These are phyloP conservation scores for Kryptolebias ocellatus DNA, from an alignment of 2,797 vertebrate genomes.

Conservation along the genomic window DNA sequence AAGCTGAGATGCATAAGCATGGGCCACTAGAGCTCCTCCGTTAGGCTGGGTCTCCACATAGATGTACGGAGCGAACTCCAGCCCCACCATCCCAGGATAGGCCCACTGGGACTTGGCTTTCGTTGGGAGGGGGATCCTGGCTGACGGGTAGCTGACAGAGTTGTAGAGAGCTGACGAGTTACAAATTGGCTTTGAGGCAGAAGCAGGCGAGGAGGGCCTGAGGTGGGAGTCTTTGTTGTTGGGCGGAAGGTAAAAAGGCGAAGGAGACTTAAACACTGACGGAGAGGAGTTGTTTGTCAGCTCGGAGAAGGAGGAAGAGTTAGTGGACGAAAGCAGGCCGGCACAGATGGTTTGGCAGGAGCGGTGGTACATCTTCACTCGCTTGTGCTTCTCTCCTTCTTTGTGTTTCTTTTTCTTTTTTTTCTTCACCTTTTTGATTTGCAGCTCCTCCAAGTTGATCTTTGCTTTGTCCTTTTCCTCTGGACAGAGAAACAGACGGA, in stretches of 20 bases:
- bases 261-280: constrained; percentile 81
- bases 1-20: constrained; percentile 93
- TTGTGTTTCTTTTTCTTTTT: constrained; percentile 99
- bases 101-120: constrained; percentile 34
- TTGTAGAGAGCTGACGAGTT: constrained; percentile 22
- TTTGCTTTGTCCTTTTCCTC: constrained; percentile 91
- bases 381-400: constrained; percentile 94
- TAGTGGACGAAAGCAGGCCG: constrained; percentile 79
- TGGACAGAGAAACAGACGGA: constrained; percentile 57
- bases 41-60: constrained; percentile 97
- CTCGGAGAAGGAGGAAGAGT: constrained; percentile 43
- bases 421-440: constrained; percentile 98
- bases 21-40: constrained; percentile 93
- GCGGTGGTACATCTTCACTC: constrained; percentile 96
- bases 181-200: constrained; percentile 65
- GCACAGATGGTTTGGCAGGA: constrained; percentile 94
- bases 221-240: constrained; percentile 78
- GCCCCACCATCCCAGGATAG: constrained; percentile 84
- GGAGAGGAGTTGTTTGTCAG: constrained; percentile 73
- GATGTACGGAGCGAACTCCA: constrained; percentile 92
- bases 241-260: constrained; percentile 60
- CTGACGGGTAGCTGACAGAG: constrained; percentile 15
- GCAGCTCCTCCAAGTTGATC: constrained; percentile 88
- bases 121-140: constrained; percentile 60
- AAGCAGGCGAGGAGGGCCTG: constrained; percentile 51